A percentile compares a stretch with the other conserved stretches of the same genome.
These are phyloP conservation scores for Melanogrammus aeglefinus DNA, from an alignment of 2,797 vertebrate species.

Conservation along the genomic window DNA sequence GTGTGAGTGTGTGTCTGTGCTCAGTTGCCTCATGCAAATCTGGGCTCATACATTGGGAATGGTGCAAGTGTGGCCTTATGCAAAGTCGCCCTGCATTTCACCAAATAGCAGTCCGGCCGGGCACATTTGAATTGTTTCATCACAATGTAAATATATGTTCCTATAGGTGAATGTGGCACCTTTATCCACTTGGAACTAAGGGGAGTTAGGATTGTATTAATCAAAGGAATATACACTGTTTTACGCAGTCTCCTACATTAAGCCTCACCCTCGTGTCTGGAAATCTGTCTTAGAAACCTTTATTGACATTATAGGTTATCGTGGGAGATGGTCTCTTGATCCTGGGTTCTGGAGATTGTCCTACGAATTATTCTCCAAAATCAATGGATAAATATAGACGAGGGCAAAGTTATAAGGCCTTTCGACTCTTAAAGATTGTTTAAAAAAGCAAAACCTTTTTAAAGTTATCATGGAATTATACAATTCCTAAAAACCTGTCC, in stretches of 20 bases:
- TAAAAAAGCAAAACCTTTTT: not conserved
- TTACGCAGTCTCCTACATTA: not conserved
- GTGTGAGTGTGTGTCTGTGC: not conserved
- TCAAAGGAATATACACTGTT: not conserved
- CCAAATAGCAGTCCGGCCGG: conserved; percentile 19
- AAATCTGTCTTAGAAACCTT: not conserved
- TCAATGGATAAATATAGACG: not conserved
- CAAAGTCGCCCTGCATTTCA: conserved; percentile 13
- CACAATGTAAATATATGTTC: conserved; percentile 50
- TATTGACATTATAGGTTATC: not conserved
- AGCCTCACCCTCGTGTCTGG: not conserved
- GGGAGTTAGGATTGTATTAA: not conserved
- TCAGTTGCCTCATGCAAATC: not conserved
- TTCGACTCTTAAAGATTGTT: not conserved
- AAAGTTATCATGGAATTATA: not conserved
- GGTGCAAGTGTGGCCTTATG: conserved; percentile 13
- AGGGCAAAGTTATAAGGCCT: no score
- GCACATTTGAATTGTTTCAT: conserved; percentile 49
- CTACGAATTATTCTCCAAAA: no score
- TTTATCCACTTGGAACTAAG: conserved; percentile 14
- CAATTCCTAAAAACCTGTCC: not conserved
- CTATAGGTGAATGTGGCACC: conserved; percentile 40
- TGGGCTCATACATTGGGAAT: not conserved
- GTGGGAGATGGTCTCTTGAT: not conserved
- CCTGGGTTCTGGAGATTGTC: not conserved